phyloP scores from a whole-genome alignment of 2,888 invertebrate species.

The Ctena decussata region DNA sequence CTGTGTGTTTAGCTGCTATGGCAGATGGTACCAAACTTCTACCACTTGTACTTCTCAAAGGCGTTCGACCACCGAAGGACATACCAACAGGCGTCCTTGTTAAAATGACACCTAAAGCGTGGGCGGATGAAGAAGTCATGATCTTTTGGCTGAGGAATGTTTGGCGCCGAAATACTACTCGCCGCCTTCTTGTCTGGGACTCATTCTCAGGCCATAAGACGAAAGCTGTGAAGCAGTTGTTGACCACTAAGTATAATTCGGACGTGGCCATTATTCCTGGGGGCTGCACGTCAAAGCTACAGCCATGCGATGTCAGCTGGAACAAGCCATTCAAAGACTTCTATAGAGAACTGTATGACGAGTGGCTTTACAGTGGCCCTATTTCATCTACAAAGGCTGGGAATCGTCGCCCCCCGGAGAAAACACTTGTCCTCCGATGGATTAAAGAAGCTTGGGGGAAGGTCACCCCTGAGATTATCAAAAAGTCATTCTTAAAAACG shows the following conservation, averaged over 20 bases:
- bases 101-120: background rate
- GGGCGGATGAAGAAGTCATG: background rate
- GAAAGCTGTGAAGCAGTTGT: background rate
- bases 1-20: background rate
- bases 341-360: background rate
- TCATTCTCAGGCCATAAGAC: background rate
- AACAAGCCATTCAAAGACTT: conserved; percentile 10
- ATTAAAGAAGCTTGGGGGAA: background rate
- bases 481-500: background rate
- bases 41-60: background rate
- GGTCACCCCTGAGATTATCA: background rate
- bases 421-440: background rate
- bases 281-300: background rate
- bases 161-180: background rate
- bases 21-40: conserved; percentile 11
- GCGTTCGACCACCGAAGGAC: background rate
- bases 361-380: background rate
- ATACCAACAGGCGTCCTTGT: background rate
- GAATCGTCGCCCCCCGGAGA: background rate
- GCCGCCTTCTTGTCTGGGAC: background rate
- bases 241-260: background rate
- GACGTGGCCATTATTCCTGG: background rate
- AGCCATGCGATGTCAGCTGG: background rate
- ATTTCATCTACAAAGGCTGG: background rate
- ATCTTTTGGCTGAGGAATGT: conserved; percentile 4